Conservation (phyloP, 1,140 invertebrate species). For the Hyposmocoma kahamanoa region DNA sequence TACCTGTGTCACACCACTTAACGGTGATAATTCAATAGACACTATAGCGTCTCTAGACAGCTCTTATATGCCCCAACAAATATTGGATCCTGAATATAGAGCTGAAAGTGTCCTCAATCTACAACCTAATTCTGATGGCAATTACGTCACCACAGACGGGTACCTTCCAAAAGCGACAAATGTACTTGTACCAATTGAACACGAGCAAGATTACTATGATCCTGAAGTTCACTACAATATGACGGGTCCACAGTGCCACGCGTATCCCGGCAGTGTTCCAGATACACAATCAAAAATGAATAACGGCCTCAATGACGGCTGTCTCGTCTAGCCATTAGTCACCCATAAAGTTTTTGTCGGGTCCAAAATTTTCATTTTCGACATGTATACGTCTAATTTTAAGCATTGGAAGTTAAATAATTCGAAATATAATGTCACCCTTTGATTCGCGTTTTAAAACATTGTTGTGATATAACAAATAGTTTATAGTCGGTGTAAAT, state of each 20-base stretch:
- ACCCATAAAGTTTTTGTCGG: slow-evolving; percentile 31
- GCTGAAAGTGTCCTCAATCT: slow-evolving; percentile 66
- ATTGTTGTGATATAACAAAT: slow-evolving; percentile 12
- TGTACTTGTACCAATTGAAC: slow-evolving; percentile 54
- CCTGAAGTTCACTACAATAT: slow-evolving; percentile 51
- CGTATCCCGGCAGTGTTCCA: slow-evolving; percentile 42
- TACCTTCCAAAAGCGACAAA: slow-evolving; percentile 59
- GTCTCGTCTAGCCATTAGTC: slow-evolving; percentile 55
- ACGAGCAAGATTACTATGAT: slow-evolving; percentile 60
- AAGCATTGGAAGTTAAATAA: slow-evolving; percentile 40
- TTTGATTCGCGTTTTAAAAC: slow-evolving; percentile 5
- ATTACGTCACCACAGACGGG: slow-evolving; percentile 55
- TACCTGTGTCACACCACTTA: slow-evolving; percentile 51
- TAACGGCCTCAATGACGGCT: slow-evolving; percentile 68
- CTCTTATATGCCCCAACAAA: slow-evolving; percentile 45
- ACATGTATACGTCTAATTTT: slow-evolving; percentile 55
- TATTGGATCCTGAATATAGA: slow-evolving; percentile 50
- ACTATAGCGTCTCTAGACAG: slow-evolving; percentile 52
- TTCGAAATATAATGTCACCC: slow-evolving; percentile 56
- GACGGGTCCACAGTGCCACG: slow-evolving; percentile 55
- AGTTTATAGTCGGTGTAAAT: background rate
- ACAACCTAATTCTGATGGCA: slow-evolving; percentile 39
- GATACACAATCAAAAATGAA: slow-evolving; percentile 58
- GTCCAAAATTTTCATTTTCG: slow-evolving; percentile 57
- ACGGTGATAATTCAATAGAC: slow-evolving; percentile 55